Evolutionary conservation across 2,797 vertebrate genomes (phyloP), one percentile per base, ranked within the genome.

Genomic region (Gephyroberyx darwinii): DNA sequence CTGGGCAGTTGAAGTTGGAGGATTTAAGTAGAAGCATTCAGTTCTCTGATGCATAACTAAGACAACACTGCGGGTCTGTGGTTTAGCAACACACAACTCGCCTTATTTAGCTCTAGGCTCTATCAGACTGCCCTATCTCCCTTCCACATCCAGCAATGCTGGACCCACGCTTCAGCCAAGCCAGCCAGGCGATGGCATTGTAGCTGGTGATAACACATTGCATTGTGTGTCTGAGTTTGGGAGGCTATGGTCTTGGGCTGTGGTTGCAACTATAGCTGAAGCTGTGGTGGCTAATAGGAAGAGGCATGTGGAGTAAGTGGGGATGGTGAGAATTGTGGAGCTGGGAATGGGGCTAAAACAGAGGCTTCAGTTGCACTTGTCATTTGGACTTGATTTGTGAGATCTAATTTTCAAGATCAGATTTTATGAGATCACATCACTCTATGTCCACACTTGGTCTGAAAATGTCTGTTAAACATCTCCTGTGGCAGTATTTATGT

Each of bases 21-120:
- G 66, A 81, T 74, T 89, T 86, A 83, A 61, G 77, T 82, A 75
- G 76, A 84, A 54, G 30, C 70, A 81, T 80, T 80, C 85, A 74
- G 88, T 80, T 75, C 85, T 86, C 58, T 88, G 91, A 90, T 89
- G 90, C 90, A 88, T 86, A 87, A 90, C 91, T 90, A 89, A 90
- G 89, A 91, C 89, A 91, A 86, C 81, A 83, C 68, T 19, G 75
- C 64, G 71, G 69, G 61, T 78, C 73, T 81, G 75, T 78, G 77
- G 68, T 80, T 86, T 75, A 77, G 79, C 68, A 53, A 62, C 80
- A 81, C 85, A 82, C 79, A 76, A 61, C 78, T 74, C 81, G 80
- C 62, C 53, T 65, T 73, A 70, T 88, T 77, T 67, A 78, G 86
- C 80, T 82, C 74, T 39, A 71, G 79, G 84, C 81, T 84, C 83